Percentiles rank a stretch among this genome's conserved stretches.
Conservation (phyloP, 2,113 vertebrate genomes). For the Lagopus muta region DNA sequence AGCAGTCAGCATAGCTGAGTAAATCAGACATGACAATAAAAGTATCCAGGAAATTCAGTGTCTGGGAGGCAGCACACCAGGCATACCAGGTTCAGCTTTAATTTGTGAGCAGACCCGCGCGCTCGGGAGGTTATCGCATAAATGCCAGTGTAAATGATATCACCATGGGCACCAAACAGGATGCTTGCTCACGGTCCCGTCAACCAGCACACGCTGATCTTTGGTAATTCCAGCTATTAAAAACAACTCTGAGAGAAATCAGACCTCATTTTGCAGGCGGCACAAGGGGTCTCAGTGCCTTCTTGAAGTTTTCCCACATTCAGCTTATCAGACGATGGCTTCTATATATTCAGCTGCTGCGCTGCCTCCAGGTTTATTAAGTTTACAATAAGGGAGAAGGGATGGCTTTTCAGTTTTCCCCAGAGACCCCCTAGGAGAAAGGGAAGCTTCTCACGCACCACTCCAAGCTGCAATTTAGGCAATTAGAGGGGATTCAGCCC, state of each 20-base stretch:
- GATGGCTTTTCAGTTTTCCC: not conserved
- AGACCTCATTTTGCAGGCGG: conserved; percentile 67
- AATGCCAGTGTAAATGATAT: conserved; percentile 41
- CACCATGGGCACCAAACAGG: conserved; percentile 56
- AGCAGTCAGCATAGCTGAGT: not conserved
- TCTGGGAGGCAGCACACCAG: not conserved
- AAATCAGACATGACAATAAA: conserved; percentile 52
- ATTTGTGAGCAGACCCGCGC: conserved; percentile 25
- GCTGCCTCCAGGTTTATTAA: conserved; percentile 62
- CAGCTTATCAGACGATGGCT: conserved; percentile 33
- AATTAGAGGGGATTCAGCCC: not conserved
- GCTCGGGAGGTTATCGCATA: not conserved
- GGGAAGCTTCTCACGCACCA: not conserved
- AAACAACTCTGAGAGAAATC: conserved; percentile 77
- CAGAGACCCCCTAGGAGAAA: not conserved
- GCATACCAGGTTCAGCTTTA: not conserved
- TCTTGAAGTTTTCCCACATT: conserved; percentile 57
- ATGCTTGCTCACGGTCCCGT: conserved; percentile 25
- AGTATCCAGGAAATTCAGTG: conserved; percentile 1
- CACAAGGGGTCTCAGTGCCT: conserved; percentile 50
- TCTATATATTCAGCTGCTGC: conserved; percentile 31
- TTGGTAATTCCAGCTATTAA: conserved; percentile 77
- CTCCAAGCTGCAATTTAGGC: not conserved
- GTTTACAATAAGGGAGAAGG: conserved; percentile 44
- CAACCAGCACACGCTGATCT: conserved; percentile 65